Percentiles rank a stretch among this genome's conserved stretches.
These are phyloP conservation scores for Apaloderma vittatum DNA, from an alignment of 2,113 vertebrate species.

Conservation along the genomic window DNA sequence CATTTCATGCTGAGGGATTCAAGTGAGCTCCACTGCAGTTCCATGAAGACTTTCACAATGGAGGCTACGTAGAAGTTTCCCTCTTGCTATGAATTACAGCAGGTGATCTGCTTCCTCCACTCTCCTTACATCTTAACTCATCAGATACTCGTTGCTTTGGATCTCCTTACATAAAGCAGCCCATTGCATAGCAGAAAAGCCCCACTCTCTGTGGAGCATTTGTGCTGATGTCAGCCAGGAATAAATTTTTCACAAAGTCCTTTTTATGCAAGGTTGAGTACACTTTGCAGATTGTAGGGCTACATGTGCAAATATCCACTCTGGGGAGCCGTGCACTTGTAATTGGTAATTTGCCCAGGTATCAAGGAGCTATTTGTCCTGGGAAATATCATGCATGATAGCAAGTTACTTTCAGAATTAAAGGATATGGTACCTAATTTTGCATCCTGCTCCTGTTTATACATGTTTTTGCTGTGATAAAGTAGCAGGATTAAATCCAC, in stretches of 20 bases:
- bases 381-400: rapidly evolving
- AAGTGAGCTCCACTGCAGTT: not conserved
- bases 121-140: not conserved
- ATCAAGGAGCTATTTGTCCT: not conserved
- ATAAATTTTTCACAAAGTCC: not conserved
- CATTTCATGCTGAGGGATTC: not conserved
- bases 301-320: not conserved
- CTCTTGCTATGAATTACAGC: not conserved
- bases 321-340: not conserved
- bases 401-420: not conserved
- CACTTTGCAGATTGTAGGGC: not conserved
- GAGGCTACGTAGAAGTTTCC: not conserved
- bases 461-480: not conserved
- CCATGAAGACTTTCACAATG: not conserved
- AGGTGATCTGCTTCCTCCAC: not conserved
- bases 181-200: not conserved
- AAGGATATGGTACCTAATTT: not conserved
- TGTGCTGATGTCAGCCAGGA: not conserved
- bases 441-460: not conserved
- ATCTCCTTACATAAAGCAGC: not conserved
- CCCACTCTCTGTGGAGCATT: not conserved
- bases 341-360: not conserved
- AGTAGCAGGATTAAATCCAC: not conserved
- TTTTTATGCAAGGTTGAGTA: not conserved
- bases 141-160: not conserved